phyloP scores from a whole-genome alignment of 2,113 vertebrate species.

The Anhinga anhinga region DNA sequence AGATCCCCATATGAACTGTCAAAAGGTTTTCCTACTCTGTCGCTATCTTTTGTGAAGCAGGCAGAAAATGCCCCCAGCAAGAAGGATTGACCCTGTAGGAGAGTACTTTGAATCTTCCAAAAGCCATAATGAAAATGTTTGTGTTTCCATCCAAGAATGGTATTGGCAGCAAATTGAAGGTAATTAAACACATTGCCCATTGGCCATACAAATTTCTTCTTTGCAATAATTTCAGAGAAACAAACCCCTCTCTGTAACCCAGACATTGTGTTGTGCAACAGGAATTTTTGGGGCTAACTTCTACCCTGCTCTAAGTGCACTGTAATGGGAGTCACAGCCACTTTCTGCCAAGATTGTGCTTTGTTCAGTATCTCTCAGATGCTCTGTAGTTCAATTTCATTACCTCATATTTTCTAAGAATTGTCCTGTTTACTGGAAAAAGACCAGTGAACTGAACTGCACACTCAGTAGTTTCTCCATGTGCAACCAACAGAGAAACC shows the following conservation, averaged over 20 bases:
- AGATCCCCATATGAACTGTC: background rate
- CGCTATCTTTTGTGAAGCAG: background rate
- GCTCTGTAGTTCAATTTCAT: background rate
- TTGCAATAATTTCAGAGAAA: slow-evolving; percentile 12
- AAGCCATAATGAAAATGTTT: slow-evolving; percentile 16
- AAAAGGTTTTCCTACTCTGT: background rate
- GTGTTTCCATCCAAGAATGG: slow-evolving; percentile 21
- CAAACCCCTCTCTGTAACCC: background rate
- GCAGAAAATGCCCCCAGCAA: slow-evolving; percentile 9
- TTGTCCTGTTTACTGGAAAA: slow-evolving; percentile 6
- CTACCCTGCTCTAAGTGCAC: background rate
- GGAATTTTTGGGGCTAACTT: background rate
- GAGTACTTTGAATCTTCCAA: slow-evolving; percentile 8
- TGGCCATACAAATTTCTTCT: slow-evolving; percentile 28
- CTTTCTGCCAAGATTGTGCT: background rate
- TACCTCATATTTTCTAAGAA: slow-evolving; percentile 48
- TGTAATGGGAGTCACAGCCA: background rate
- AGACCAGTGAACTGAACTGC: background rate
- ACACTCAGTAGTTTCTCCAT: background rate
- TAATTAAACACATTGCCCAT: slow-evolving; percentile 33
- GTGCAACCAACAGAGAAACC: background rate
- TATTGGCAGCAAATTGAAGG: slow-evolving; percentile 19
- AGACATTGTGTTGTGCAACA: background rate
- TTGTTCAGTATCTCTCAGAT: slow-evolving; percentile 31
- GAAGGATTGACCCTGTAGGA: background rate